These are phyloP conservation scores for Aurelia aurita complex sp. Pacific DNA, from an alignment of 30 jellyfish, hydroid and myxozoan genomes.

Conservation along the genomic window DNA sequence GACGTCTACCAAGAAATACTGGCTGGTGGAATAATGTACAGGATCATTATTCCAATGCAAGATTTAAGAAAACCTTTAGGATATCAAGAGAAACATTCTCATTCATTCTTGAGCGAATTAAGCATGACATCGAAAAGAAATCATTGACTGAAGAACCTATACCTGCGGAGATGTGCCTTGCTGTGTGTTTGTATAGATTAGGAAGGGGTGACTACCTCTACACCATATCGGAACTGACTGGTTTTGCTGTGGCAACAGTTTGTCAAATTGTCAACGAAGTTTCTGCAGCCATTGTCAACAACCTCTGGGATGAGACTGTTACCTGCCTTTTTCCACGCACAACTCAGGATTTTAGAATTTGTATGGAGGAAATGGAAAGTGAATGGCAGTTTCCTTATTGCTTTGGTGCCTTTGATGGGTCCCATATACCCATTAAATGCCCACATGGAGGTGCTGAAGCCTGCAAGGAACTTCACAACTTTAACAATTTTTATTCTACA, in stretches of 20 bases:
- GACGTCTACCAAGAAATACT: slow-evolving; percentile 52
- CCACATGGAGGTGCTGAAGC: slow-evolving; percentile 79
- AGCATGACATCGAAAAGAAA: slow-evolving; percentile 55
- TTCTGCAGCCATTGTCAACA: slow-evolving; percentile 39
- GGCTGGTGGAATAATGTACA: slow-evolving; percentile 69
- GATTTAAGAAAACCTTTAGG: slow-evolving; percentile 60
- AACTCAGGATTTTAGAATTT: slow-evolving; percentile 38
- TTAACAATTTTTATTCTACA: slow-evolving; percentile 47
- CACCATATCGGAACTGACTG: slow-evolving; percentile 72
- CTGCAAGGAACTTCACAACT: slow-evolving; percentile 56
- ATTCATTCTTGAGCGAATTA: slow-evolving; percentile 53
- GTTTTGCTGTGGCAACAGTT: slow-evolving; percentile 69
- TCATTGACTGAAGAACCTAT: slow-evolving; percentile 57
- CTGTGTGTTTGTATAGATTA: slow-evolving; percentile 57
- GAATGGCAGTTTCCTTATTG: slow-evolving; percentile 77
- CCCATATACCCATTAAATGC: slow-evolving; percentile 57
- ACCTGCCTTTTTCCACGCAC: slow-evolving; percentile 48
- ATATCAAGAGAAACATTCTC: slow-evolving; percentile 57
- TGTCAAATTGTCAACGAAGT: slow-evolving; percentile 52
- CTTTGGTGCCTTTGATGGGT: slow-evolving; percentile 68
- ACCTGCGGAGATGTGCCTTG: slow-evolving; percentile 75
- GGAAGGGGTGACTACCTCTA: slow-evolving; percentile 75
- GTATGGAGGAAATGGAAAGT: slow-evolving; percentile 61
- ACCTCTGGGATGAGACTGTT: slow-evolving; percentile 68
- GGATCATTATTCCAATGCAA: slow-evolving; percentile 54